Conservation (phyloP, 2,113 vertebrate species). For the Passer domesticus region DNA sequence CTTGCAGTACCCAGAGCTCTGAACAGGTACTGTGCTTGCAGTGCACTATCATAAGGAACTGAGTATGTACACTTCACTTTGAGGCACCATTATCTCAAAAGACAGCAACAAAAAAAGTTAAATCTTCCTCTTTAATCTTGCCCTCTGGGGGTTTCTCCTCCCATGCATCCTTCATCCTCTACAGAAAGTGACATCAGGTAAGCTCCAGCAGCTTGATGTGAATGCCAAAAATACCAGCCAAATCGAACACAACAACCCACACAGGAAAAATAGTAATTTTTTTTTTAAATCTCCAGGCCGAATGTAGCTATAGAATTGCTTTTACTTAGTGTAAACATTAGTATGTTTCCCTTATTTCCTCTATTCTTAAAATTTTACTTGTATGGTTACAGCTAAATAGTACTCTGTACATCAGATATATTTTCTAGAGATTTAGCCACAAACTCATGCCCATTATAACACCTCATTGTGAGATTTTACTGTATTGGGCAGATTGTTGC, state of each 20-base stretch:
- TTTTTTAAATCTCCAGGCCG: neutral
- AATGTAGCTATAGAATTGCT: neutral
- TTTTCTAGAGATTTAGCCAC: neutral
- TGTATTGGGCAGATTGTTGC: neutral
- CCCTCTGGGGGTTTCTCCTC: neutral
- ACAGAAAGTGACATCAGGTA: neutral
- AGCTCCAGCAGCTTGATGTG: neutral
- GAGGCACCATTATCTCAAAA: neutral
- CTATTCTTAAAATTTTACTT: neutral
- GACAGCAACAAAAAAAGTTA: neutral
- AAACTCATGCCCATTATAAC: neutral
- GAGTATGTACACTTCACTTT: neutral
- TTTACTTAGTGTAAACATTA: neutral
- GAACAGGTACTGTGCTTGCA: neutral
- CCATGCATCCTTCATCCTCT: neutral
- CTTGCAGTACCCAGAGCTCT: neutral
- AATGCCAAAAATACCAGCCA: neutral
- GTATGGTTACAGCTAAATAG: neutral
- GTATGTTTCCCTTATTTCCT: neutral
- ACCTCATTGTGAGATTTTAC: neutral
- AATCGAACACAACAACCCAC: neutral
- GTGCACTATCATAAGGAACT: neutral
- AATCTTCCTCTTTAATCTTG: neutral
- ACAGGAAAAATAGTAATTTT: neutral
- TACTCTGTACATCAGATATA: neutral